phyloP scores from a whole-genome alignment of 2,797 vertebrate genomes.

The Megalops cyprinoides region DNA sequence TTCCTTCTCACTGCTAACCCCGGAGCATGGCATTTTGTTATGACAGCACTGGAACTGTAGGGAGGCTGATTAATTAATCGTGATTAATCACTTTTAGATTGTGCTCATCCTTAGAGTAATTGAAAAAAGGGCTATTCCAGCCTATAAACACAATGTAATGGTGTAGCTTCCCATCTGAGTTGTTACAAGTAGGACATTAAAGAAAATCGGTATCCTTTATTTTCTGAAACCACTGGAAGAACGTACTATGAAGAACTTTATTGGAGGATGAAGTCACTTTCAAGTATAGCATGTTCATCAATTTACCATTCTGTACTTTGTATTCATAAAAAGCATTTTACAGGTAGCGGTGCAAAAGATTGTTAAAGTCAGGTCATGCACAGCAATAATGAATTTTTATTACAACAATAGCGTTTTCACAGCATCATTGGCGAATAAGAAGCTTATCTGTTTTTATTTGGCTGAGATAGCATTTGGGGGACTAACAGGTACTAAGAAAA shows the following conservation, averaged over 20 bases:
- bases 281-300: not conserved
- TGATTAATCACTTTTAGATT: conserved; percentile 30
- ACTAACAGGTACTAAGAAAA: conserved; percentile 7
- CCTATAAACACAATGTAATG: conserved; percentile 32
- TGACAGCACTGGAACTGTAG: conserved; percentile 20
- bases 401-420: not conserved
- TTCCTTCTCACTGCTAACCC: not conserved
- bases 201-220: conserved; percentile 4
- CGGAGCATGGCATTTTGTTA: not conserved
- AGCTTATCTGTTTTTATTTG: conserved; percentile 11
- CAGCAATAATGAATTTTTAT: conserved; percentile 22
- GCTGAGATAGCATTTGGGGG: not conserved
- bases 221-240: not conserved
- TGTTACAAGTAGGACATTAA: too few relatives aligned
- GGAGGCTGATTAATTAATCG: conserved; percentile 29
- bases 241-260: too few relatives aligned
- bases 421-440: not conserved
- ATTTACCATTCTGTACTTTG: not conserved
- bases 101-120: conserved; percentile 28
- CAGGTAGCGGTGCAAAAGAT: not conserved
- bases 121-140: conserved; percentile 29
- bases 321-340: not conserved
- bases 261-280: not conserved
- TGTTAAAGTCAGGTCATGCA: not conserved
- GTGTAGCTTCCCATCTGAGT: not conserved